Base-by-base conservation (phyloP, 1,140 invertebrate species). In the Goniozus legneri region DNA sequence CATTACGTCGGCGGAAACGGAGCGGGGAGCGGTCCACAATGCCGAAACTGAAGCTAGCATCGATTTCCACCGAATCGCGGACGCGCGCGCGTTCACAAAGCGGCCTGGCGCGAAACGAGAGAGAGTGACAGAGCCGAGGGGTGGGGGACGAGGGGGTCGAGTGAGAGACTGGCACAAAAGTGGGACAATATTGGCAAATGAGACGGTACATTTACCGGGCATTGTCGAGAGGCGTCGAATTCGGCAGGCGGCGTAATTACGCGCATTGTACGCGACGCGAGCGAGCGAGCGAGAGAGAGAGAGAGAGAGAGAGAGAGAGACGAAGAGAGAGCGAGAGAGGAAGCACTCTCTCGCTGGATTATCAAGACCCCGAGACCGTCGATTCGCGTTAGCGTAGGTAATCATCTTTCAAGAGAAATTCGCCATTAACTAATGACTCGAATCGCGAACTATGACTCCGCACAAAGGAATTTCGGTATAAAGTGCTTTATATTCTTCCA, bases 171-270 rank as follows among this genome's bases (percentile, higher is more conserved):
- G 34, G 35, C 58, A 66, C 64, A 75, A 70, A 73, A 72, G 65
- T 73, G 60, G 67, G 62, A 75, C 72, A 75, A 75, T 75, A 71
- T 73, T 70, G 68, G 63, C 67, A 73, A 75, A 73, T 75, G 69
- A 75, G 64, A 69, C 61, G 67, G 60, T 66, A 62, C 62, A 73
- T 71, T 73, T 65, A 53, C 46, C 49, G 44, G 51, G 51, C 37
- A 66, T 67, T 65, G 65, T 67, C 43, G 56, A 41, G 44, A 60
- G 57, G 61, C 58, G 65, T 50, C 54, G 58, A 47, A 50, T 44
- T 46, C 46, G 58, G 47, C 37, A 46, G 54, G 52, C 48, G 44
- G 47, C 64, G 64, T 69, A 69, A 69, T 69, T 69, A 64, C 63
- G 56, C 47, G 60, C 65, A 69, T 69, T 69, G 67, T 69, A 67